phyloP scores from a whole-genome alignment of 2,888 invertebrate species.

The Fissipunctia ypsillon region DNA sequence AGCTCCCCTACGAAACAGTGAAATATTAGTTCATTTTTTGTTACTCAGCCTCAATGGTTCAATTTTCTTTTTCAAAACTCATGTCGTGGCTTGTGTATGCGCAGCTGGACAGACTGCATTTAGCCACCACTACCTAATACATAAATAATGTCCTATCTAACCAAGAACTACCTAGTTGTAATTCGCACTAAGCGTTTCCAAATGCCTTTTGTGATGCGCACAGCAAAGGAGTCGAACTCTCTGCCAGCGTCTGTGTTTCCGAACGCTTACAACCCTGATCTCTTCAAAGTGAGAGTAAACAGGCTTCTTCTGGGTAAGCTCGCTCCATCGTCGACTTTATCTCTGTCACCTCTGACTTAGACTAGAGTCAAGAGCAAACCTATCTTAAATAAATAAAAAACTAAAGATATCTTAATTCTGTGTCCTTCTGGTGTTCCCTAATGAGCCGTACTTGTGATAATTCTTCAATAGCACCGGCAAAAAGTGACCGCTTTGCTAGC shows the following conservation, averaged over 20 bases:
- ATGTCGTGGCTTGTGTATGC: background rate
- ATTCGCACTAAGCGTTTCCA: no score
- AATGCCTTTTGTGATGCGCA: no score
- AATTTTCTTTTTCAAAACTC: slow-evolving; percentile 13
- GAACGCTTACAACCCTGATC: no score
- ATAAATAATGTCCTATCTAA: background rate
- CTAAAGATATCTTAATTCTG: background rate
- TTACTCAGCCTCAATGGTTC: background rate
- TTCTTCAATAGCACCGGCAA: background rate
- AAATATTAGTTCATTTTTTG: slow-evolving; percentile 49
- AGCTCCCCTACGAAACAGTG: slow-evolving; percentile 49
- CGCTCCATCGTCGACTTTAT: no score
- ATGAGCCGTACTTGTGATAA: background rate
- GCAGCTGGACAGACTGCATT: background rate
- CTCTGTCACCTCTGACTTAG: no score
- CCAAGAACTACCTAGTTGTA: background rate
- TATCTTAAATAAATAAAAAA: no score
- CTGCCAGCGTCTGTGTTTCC: no score
- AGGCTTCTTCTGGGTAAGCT: no score
- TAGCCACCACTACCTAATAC: background rate
- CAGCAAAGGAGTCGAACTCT: no score
- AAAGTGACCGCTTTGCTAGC: background rate
- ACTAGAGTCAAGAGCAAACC: no score
- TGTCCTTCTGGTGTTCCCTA: background rate
- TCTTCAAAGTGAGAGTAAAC: no score